Conservation (phyloP, 2,888 invertebrate genomes). For the Xestia sexstrigata region DNA sequence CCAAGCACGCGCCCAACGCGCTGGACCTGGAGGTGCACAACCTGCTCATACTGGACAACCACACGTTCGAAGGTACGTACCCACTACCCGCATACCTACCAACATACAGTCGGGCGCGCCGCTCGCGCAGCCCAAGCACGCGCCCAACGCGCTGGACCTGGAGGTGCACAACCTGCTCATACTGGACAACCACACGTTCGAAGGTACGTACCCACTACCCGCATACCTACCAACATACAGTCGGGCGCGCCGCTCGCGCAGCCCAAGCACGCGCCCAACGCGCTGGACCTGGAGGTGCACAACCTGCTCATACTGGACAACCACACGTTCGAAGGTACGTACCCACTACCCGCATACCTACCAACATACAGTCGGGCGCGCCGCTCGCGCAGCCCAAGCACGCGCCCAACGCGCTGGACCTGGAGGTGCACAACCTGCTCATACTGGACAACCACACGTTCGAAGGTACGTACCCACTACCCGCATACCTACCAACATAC, state of each 20-base stretch:
- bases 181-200: constrained; percentile 56
- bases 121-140: constrained; percentile 91
- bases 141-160: constrained; percentile 91
- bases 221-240: neutral
- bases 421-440: constrained; percentile 97
- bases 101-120: constrained; percentile 76
- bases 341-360: neutral
- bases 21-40: constrained; percentile 94
- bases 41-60: constrained; percentile 91
- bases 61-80: neutral
- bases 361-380: neutral
- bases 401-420: constrained; percentile 93
- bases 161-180: constrained; percentile 91
- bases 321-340: constrained; percentile 97
- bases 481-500: neutral
- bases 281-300: constrained; percentile 97
- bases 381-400: constrained; percentile 4
- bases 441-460: constrained; percentile 94
- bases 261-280: constrained; percentile 86
- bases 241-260: constrained; percentile 61
- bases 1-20: constrained; percentile 78
- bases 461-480: neutral
- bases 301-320: constrained; percentile 98
- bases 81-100: neutral
- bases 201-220: neutral